These are phyloP conservation scores for Cynopterus brachyotis DNA, from an alignment of 2,113 vertebrate species.

Conservation along the genomic window DNA sequence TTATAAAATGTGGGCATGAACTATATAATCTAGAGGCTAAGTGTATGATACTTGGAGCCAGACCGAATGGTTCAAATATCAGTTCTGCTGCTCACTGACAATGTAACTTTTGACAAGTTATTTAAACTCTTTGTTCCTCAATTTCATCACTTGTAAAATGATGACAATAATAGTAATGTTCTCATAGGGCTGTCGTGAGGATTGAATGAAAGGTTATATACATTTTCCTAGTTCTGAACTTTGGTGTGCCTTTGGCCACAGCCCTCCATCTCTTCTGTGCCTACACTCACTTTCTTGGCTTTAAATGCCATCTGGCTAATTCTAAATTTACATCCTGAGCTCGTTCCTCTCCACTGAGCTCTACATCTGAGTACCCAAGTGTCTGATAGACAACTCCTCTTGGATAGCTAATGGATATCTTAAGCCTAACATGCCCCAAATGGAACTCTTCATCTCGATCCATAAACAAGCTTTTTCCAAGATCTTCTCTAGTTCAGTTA, in stretches of 20 bases:
- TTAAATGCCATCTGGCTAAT: background rate
- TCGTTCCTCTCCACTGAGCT: background rate
- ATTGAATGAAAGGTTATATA: background rate
- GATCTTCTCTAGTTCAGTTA: background rate
- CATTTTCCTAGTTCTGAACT: background rate
- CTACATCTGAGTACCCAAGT: background rate
- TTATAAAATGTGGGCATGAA: background rate
- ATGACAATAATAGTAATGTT: background rate
- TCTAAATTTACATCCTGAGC: background rate
- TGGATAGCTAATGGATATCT: no score
- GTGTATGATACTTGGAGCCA: background rate
- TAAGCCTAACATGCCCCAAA: background rate
- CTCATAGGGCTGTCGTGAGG: background rate
- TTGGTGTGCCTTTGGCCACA: background rate
- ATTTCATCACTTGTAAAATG: background rate
- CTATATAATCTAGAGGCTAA: background rate
- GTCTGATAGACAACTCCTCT: background rate
- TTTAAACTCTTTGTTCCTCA: background rate
- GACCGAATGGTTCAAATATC: background rate
- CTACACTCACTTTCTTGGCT: background rate
- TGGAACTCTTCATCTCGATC: background rate
- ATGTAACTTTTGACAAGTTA: background rate
- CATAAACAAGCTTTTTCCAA: background rate
- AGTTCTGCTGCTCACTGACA: background rate
- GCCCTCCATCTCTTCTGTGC: background rate